Evolutionary conservation across 64 coral and sea anemone genomes (phyloP), one percentile per base, ranked within the genome.

Genomic region (Montipora cactus): DNA sequence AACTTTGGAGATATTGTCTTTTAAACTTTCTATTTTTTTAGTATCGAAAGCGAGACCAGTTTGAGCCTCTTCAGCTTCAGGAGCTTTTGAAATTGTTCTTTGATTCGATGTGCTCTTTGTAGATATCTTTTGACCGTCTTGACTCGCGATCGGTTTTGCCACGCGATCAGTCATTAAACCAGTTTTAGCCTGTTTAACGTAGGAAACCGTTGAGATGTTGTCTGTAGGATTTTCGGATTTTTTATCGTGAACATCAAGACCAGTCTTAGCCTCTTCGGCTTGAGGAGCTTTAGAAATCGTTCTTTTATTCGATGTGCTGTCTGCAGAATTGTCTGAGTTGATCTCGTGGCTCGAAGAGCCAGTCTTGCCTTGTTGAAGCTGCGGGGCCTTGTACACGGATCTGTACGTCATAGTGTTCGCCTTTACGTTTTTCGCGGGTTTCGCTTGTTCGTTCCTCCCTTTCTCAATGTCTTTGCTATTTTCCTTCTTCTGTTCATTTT

Each of bases 101-200:
- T 37, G 37, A 37, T 37, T 37, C 37, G 37, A 37, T 37, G 37
- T 37, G 37, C 37, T 37, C 37, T 37, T 37, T 37, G 37, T 37
- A 37, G 47, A 59, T 10, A 71, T 18, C 3, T 11, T 46, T 22
- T 71, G 18, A 13, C 44, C 46, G 49, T 72, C 28, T 86, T 86
- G 82, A 71, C 50, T 47, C n/a, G 62, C 46, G 47, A 50, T 50
- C 14, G 82, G 47, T 86, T 86, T 72, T 14, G 47, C 46, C 44
- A 25, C 45, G 11, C 14, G 68, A 23, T 86, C 82, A 86, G 46
- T 51, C 7, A 72, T 22, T 15, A 62, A 81, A 81, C 55, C 52
- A 53, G 79, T 81, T 81, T 81, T n/a, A 81, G 12, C 52, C 10
- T 80, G 18, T 23, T 80, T 11, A 80, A 80, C 78, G 9, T 80